phyloP scores from a whole-genome alignment of 2,797 vertebrate genomes.

The Scolopax bukidnonensis region DNA sequence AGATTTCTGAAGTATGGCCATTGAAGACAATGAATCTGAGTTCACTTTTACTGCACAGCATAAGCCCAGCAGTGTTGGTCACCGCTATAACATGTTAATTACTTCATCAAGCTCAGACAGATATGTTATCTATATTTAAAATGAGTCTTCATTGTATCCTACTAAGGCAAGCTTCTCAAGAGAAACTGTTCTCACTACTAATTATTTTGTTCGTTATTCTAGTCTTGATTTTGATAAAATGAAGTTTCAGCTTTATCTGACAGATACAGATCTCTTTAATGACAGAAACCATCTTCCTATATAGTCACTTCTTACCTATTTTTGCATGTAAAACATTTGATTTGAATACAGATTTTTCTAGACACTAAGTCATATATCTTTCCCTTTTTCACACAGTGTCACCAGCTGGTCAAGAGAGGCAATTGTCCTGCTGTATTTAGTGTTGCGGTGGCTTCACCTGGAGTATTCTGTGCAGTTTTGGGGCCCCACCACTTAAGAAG shows the following conservation, averaged over 20 bases:
- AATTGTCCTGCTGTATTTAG: background rate
- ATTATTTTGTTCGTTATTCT: background rate
- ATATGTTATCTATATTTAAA: background rate
- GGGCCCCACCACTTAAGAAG: background rate
- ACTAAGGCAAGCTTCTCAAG: background rate
- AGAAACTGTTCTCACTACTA: background rate
- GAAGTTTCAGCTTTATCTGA: background rate
- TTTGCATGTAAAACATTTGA: background rate
- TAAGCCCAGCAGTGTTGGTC: background rate
- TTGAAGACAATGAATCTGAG: background rate
- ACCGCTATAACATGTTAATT: background rate
- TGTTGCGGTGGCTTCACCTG: accelerated
- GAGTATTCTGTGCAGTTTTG: background rate
- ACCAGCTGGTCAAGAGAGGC: background rate
- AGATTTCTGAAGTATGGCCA: background rate
- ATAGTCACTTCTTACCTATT: background rate
- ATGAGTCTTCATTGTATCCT: background rate
- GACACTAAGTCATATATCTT: background rate
- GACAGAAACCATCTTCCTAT: background rate
- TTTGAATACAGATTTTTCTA: background rate
- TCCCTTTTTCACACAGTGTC: background rate
- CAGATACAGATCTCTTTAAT: background rate
- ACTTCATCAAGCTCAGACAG: background rate
- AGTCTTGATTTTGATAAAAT: background rate
- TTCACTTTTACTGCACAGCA: background rate